Evolutionary conservation across 2,113 vertebrate species (phyloP).

Genomic region (Phodopus roborovskii): DNA sequence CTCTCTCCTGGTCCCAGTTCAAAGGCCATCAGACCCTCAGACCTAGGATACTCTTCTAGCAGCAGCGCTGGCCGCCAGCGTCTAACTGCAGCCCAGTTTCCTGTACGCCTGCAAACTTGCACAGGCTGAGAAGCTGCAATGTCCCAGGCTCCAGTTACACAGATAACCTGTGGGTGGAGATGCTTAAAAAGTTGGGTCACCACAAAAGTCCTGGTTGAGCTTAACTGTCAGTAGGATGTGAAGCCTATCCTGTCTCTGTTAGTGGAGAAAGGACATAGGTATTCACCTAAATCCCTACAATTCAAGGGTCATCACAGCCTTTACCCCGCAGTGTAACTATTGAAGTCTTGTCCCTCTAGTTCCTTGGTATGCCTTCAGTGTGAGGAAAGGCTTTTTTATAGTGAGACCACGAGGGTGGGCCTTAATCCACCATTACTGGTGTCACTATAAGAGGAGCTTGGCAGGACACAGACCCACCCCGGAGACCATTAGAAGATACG

Average conservation of each 20-base stretch:
- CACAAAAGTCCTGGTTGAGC: background rate
- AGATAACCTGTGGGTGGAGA: background rate
- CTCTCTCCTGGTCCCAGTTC: background rate
- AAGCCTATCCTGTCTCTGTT: background rate
- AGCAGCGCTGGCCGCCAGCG: background rate
- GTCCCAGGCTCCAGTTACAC: fast-evolving
- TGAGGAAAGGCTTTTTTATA: background rate
- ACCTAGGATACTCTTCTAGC: background rate
- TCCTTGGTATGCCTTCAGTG: background rate
- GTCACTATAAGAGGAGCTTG: background rate
- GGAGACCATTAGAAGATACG: background rate
- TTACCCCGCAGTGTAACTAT: background rate
- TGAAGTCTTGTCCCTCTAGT: background rate
- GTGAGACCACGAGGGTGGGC: background rate
- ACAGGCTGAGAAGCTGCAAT: background rate
- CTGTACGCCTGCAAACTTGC: background rate
- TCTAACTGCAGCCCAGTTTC: background rate
- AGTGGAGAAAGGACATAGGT: background rate
- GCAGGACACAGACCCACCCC: background rate
- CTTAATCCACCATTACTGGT: background rate
- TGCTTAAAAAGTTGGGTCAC: background rate
- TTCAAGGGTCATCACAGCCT: background rate
- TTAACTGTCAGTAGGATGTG: background rate
- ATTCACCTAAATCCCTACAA: background rate
- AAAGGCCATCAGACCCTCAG: background rate